A percentile compares a stretch with the other conserved stretches of the same genome.
These are phyloP conservation scores for Podargus strigoides DNA, from an alignment of 2,797 vertebrate genomes.

Conservation along the genomic window DNA sequence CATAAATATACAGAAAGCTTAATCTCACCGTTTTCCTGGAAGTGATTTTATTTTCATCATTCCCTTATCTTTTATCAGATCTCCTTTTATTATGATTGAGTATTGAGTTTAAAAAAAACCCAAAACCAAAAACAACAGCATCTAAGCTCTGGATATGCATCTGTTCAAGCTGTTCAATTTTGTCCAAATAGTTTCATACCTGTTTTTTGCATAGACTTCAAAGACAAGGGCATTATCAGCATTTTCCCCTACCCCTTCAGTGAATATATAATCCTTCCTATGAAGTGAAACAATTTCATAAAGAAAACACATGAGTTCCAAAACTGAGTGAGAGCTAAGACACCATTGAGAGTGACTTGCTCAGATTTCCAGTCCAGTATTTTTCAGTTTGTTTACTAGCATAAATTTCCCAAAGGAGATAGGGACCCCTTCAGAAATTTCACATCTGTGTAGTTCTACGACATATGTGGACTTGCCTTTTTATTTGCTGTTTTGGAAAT, in stretches of 20 bases:
- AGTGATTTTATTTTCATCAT: not conserved
- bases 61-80: not conserved
- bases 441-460: not conserved
- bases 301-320: not conserved
- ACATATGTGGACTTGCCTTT: not conserved
- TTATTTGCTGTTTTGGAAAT: not conserved
- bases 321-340: not conserved
- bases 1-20: conserved; percentile 21
- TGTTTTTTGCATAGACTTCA: not conserved
- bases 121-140: not conserved
- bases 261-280: not conserved
- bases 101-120: not conserved
- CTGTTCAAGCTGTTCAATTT: not conserved
- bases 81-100: not conserved
- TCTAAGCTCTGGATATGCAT: not conserved
- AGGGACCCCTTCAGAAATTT: not conserved
- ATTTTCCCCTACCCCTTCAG: not conserved
- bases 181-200: not conserved
- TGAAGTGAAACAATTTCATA: not conserved
- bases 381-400: not conserved
- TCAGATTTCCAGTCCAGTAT: not conserved
- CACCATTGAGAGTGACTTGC: not conserved
- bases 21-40: not conserved
- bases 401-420: not conserved
- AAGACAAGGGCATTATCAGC: not conserved